These are phyloP conservation scores for Piscicola geometra DNA, from an alignment of 2,888 invertebrate genomes.

Conservation along the genomic window DNA sequence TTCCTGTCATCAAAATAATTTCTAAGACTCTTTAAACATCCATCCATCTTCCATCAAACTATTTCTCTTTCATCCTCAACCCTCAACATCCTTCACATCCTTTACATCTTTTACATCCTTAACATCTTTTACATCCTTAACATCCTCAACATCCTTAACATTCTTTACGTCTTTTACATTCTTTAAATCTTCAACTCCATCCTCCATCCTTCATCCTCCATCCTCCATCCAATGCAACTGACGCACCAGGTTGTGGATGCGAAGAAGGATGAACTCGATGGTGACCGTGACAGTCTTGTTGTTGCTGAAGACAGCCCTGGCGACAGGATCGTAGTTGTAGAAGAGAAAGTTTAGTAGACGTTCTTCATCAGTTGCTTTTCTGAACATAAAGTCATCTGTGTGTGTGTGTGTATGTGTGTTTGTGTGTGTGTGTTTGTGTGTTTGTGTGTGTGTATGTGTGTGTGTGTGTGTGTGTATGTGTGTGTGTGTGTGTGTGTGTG, in stretches of 20 bases:
- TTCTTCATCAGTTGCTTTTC: constrained; percentile 43
- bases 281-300: constrained; percentile 40
- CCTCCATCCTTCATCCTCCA: too few species aligned
- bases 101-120: too few species aligned
- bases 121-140: too few species aligned
- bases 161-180: neutral
- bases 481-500: constrained; percentile 17
- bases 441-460: constrained; percentile 4
- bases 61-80: too few species aligned
- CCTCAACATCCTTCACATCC: too few species aligned
- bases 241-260: constrained; percentile 44
- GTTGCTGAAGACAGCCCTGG: constrained; percentile 41
- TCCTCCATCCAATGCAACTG: too few species aligned
- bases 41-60: too few species aligned
- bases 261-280: constrained; percentile 42
- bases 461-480: constrained; percentile 18
- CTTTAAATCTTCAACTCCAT: neutral
- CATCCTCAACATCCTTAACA: too few species aligned
- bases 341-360: constrained; percentile 42
- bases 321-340: constrained; percentile 43
- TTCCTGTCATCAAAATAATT: too few species aligned
- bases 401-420: neutral
- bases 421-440: constrained; percentile 51
- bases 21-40: too few species aligned
- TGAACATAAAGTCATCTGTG: constrained; percentile 33